phyloP scores from a whole-genome alignment of 2,888 invertebrate species.

The Protophormia terraenovae region DNA sequence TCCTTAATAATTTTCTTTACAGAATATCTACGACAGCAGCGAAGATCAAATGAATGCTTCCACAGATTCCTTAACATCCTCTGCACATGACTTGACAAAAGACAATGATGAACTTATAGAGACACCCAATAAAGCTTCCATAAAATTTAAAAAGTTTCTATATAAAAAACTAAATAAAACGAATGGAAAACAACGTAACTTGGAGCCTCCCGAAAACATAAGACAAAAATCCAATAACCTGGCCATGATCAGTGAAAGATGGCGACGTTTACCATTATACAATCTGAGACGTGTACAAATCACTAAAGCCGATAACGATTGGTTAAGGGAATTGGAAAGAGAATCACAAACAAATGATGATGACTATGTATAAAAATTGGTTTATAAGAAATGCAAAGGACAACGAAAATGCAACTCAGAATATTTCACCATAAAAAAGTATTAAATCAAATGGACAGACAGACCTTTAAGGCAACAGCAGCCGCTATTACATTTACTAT shows the following conservation, averaged over 20 bases:
- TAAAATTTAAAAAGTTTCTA: constrained; percentile 41
- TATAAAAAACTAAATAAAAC: constrained; percentile 36
- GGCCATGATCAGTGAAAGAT: constrained; percentile 47
- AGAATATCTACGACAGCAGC: constrained; percentile 42
- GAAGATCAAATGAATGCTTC: constrained; percentile 31
- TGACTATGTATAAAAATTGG: constrained; percentile 53
- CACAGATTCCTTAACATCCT: not conserved
- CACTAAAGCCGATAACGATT: constrained; percentile 4
- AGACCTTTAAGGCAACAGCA: constrained; percentile 7
- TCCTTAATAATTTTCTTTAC: not conserved
- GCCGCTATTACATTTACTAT: constrained; percentile 12
- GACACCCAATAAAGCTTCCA: not conserved
- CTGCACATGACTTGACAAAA: not conserved
- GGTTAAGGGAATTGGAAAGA: constrained; percentile 48
- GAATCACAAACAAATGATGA: constrained; percentile 32
- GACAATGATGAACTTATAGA: constrained; percentile 1
- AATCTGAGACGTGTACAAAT: constrained; percentile 22
- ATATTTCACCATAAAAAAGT: not conserved
- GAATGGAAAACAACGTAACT: constrained; percentile 2
- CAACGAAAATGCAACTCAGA: not conserved
- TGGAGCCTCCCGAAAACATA: not conserved
- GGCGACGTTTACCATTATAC: constrained; percentile 53
- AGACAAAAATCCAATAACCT: not conserved
- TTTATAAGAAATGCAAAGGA: not conserved
- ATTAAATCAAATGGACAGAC: not conserved